Percentiles rank a stretch among this genome's conserved stretches.
Evolutionary conservation across 92 coral and sea anemone species (phyloP).

Genomic region (Diadumene lineata): DNA sequence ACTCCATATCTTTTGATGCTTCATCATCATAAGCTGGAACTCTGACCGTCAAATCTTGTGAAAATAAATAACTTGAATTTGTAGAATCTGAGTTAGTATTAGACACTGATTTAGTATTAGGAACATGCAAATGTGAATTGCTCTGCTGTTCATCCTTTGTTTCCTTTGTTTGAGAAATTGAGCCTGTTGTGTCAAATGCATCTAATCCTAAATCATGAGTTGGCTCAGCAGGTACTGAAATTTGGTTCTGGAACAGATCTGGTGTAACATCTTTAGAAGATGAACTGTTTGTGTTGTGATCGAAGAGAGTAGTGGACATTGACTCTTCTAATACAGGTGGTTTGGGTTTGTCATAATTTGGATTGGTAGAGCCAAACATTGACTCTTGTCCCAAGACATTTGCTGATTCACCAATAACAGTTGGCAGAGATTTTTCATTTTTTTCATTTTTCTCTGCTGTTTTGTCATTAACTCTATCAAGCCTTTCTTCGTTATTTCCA

Average conservation of each 20-base stretch:
- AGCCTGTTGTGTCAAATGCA: too few relatives aligned
- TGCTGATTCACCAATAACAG: too few relatives aligned
- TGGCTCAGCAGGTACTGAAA: background rate
- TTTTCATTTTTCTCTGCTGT: too few relatives aligned
- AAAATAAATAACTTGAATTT: slow-evolving; percentile 33
- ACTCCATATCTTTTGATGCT: slow-evolving; percentile 27
- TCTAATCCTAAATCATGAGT: too few relatives aligned
- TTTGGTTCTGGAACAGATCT: background rate
- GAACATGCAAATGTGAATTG: too few relatives aligned
- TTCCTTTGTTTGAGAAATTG: too few relatives aligned
- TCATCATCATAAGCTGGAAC: slow-evolving; percentile 18
- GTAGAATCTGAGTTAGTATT: background rate
- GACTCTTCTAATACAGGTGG: background rate
- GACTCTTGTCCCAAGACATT: background rate
- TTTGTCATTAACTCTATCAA: background rate
- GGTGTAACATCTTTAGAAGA: background rate
- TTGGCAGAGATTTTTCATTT: too few relatives aligned
- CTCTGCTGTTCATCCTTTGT: too few relatives aligned
- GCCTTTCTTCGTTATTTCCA: background rate
- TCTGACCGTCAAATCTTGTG: slow-evolving; percentile 40
- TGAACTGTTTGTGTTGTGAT: too few relatives aligned
- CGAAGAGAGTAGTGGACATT: too few relatives aligned
- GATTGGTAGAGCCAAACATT: background rate
- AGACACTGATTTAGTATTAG: too few relatives aligned
- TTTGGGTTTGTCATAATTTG: background rate